A percentile compares a stretch with the other conserved stretches of the same genome.
phyloP scores from a whole-genome alignment of 2,888 invertebrate species.

The Scaptomyza polygonia region DNA sequence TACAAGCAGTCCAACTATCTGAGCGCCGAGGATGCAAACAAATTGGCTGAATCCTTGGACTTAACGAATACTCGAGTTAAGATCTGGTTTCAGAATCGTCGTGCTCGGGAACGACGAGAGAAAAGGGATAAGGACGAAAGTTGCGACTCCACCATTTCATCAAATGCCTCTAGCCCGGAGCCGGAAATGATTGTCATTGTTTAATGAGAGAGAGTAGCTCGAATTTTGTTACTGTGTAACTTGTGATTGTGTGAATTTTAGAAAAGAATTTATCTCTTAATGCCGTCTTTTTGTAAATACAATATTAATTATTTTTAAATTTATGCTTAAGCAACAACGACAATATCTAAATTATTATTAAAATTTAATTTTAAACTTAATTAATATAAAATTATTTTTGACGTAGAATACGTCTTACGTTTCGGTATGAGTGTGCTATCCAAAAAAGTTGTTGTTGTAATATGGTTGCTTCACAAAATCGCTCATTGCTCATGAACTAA shows the following conservation, averaged over 20 bases:
- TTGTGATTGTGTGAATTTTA: slow-evolving; percentile 34
- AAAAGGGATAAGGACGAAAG: slow-evolving; percentile 84
- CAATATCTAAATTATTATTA: slow-evolving; percentile 17
- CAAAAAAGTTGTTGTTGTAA: too few species aligned
- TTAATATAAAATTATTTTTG: too few species aligned
- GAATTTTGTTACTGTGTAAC: slow-evolving; percentile 25
- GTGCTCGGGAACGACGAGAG: slow-evolving; percentile 90
- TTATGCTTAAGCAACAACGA: slow-evolving; percentile 11
- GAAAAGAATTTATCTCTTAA: not conserved
- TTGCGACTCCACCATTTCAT: slow-evolving; percentile 82
- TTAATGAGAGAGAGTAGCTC: slow-evolving; percentile 7
- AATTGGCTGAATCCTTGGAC: slow-evolving; percentile 86
- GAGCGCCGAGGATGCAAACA: slow-evolving; percentile 87
- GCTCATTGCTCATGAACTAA: too few species aligned
- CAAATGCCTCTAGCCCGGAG: slow-evolving; percentile 82
- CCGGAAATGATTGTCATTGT: slow-evolving; percentile 66
- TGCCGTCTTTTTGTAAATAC: slow-evolving; percentile 16
- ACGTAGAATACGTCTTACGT: too few species aligned
- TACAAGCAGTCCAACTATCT: slow-evolving; percentile 88
- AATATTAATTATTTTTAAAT: slow-evolving; percentile 1
- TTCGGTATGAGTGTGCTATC: too few species aligned
- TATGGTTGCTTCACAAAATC: too few species aligned
- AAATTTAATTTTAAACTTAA: too few species aligned
- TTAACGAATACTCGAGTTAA: slow-evolving; percentile 88
- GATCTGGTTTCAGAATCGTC: slow-evolving; percentile 93